A percentile compares a stretch with the other conserved stretches of the same genome.
Evolutionary conservation across 37 sponge, comb jelly and placozoan genomes (phyloP).

Genomic region (Beroe ovata): DNA sequence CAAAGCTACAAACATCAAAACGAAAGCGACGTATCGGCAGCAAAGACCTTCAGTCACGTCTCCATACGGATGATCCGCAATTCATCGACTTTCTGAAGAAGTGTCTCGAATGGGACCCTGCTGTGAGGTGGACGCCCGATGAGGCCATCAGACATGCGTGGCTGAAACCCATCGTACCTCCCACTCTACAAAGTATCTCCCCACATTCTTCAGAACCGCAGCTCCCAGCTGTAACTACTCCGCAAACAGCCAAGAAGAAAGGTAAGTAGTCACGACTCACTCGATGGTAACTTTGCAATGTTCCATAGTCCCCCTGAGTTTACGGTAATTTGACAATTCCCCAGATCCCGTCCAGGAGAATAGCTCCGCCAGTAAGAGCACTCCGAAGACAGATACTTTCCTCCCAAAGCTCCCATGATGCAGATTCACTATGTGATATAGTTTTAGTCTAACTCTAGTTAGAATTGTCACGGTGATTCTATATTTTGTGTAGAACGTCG

Average conservation of each 20-base stretch:
- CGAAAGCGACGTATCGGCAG: constrained; percentile 75
- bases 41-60: constrained; percentile 71
- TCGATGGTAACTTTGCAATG: neutral
- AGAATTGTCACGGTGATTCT: too few species aligned
- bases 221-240: constrained; percentile 16
- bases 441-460: too few species aligned
- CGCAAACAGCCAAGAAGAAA: constrained; percentile 28
- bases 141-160: constrained; percentile 83
- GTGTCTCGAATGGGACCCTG: constrained; percentile 83
- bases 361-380: neutral
- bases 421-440: too few species aligned
- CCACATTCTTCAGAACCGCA: constrained; percentile 4
- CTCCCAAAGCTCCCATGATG: neutral
- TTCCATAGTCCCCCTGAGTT: neutral
- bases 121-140: constrained; percentile 75
- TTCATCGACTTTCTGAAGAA: constrained; percentile 86
- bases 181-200: constrained; percentile 11
- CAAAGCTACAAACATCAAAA: constrained; percentile 81
- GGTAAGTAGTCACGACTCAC: neutral
- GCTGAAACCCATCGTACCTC: constrained; percentile 65
- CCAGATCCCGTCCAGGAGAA: neutral
- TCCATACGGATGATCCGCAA: constrained; percentile 74
- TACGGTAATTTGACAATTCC: too few species aligned
- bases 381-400: neutral
- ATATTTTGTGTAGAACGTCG: too few species aligned